Conservation (phyloP, 2,797 vertebrate species). For the Rhinatrema bivittatum region DNA sequence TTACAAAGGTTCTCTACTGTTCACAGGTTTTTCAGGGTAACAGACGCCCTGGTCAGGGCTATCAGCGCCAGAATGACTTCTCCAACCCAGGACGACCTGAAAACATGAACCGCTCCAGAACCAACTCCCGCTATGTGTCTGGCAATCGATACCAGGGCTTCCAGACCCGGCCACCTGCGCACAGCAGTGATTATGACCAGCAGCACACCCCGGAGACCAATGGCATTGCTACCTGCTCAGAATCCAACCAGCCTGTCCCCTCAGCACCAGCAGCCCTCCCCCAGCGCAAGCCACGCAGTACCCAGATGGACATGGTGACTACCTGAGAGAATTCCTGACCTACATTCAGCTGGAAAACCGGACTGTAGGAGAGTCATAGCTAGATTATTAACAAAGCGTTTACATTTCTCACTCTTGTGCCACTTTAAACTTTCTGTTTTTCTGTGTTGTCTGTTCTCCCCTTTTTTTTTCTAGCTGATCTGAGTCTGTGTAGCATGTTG, state of each 20-base stretch:
- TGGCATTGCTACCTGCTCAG: slow-evolving; percentile 35
- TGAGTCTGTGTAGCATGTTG: no score
- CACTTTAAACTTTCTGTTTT: slow-evolving; percentile 50
- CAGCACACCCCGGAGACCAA: slow-evolving; percentile 27
- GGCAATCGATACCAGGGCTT: slow-evolving; percentile 51
- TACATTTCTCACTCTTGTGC: slow-evolving; percentile 65
- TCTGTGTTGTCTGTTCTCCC: slow-evolving; percentile 18
- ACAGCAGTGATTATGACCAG: slow-evolving; percentile 11
- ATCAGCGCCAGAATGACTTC: slow-evolving; percentile 57
- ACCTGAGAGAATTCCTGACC: slow-evolving; percentile 29
- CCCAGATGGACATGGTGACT: slow-evolving; percentile 40
- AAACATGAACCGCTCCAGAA: slow-evolving; percentile 37
- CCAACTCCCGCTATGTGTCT: slow-evolving; percentile 41
- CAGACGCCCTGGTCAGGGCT: slow-evolving; percentile 66
- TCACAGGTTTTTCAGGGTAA: slow-evolving; percentile 70
- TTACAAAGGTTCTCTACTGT: no score
- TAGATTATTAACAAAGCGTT: slow-evolving; percentile 61
- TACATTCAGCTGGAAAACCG: slow-evolving; percentile 23
- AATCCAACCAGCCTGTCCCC: slow-evolving; percentile 23
- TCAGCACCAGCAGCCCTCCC: slow-evolving; percentile 69
- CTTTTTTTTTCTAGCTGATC: slow-evolving; percentile 13
- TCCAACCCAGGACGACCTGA: slow-evolving; percentile 46
- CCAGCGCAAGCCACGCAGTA: slow-evolving; percentile 72
- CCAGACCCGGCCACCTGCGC: slow-evolving; percentile 26
- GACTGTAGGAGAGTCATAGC: slow-evolving; percentile 40